These are phyloP conservation scores for Paratrypauchen microcephalus DNA, from an alignment of 2,797 vertebrate species.

Conservation along the genomic window DNA sequence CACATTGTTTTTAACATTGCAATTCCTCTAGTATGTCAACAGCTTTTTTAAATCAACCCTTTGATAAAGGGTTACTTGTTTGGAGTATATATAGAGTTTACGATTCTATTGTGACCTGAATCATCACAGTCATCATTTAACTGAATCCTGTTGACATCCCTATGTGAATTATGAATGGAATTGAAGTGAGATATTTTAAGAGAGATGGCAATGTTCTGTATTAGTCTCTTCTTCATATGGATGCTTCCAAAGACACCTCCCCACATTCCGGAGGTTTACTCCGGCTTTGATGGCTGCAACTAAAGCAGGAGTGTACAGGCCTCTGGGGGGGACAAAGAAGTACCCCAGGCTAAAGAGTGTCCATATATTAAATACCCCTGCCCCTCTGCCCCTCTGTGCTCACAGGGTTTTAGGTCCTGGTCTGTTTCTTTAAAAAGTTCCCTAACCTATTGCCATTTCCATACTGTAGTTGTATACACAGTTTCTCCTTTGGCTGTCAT, in stretches of 20 bases:
- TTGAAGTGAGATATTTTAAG: slow-evolving; percentile 2
- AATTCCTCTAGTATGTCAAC: background rate
- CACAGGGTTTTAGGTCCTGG: slow-evolving; percentile 20
- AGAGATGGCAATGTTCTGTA: slow-evolving; percentile 6
- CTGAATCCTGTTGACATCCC: too few species aligned
- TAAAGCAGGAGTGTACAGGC: slow-evolving; percentile 48
- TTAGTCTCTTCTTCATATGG: slow-evolving; percentile 17
- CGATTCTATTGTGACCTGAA: background rate
- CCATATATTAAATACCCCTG: slow-evolving; percentile 19
- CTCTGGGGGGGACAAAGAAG: slow-evolving; percentile 39
- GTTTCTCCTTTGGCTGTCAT: too few species aligned
- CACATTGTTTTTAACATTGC: background rate
- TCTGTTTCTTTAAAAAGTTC: too few species aligned
- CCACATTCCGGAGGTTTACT: slow-evolving; percentile 61
- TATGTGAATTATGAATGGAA: background rate
- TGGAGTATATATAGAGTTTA: background rate
- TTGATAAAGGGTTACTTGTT: background rate
- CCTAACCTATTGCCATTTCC: slow-evolving; percentile 35
- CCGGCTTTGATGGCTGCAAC: slow-evolving; percentile 54
- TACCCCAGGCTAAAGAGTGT: slow-evolving; percentile 42
- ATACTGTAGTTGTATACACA: background rate
- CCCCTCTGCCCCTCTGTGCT: slow-evolving; percentile 13
- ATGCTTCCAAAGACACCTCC: slow-evolving; percentile 31
- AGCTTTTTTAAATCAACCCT: background rate
- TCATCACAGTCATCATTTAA: too few species aligned